Evolutionary conservation across 2,113 vertebrate species (phyloP).

Genomic region (Hydrochoerus hydrochaeris): DNA sequence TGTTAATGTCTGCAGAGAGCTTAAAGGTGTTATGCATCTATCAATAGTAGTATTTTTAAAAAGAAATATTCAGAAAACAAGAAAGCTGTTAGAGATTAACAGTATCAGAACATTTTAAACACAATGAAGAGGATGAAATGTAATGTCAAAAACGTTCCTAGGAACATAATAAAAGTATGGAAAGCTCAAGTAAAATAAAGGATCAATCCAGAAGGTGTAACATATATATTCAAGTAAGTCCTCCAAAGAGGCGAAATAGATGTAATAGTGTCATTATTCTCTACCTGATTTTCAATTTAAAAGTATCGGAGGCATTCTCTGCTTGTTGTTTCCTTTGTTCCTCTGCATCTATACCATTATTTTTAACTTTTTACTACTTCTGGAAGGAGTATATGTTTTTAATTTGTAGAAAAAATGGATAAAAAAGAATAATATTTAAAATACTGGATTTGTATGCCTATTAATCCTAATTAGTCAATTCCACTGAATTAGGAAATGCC

Average conservation of each 20-base stretch:
- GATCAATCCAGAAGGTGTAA: not conserved
- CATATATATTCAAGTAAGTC: not conserved
- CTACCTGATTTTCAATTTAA: not conserved
- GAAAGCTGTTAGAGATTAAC: not conserved
- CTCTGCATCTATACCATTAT: not conserved
- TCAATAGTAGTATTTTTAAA: not conserved
- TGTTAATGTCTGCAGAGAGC: not conserved
- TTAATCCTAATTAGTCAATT: too few relatives aligned
- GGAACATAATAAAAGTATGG: not conserved
- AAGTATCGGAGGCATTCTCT: not conserved
- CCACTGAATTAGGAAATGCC: too few relatives aligned
- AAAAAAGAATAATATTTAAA: not conserved
- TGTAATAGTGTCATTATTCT: not conserved
- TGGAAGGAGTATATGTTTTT: not conserved
- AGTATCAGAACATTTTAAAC: not conserved
- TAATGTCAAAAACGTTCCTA: not conserved
- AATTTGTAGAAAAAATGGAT: not conserved
- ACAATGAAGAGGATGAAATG: not conserved
- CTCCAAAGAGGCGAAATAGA: not conserved
- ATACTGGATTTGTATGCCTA: not conserved
- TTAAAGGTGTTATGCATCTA: not conserved
- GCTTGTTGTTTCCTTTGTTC: not conserved
- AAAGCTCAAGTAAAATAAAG: not conserved
- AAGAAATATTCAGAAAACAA: not conserved
- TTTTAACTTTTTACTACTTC: not conserved